These are phyloP conservation scores for Amphimallon solstitiale DNA, from an alignment of 2,888 invertebrate species.

Conservation along the genomic window DNA sequence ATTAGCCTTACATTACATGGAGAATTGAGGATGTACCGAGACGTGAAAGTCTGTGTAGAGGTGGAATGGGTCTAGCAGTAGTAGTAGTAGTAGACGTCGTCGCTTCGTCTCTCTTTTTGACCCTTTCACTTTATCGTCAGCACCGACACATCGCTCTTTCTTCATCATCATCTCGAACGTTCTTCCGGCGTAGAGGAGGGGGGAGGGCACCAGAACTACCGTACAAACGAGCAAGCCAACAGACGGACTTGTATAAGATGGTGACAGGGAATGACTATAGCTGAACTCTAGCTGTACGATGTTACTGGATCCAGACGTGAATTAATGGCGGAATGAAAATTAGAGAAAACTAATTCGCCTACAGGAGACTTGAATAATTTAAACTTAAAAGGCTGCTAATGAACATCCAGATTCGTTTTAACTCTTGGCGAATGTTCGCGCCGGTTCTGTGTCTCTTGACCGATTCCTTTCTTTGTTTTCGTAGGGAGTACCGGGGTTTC, in stretches of 20 bases:
- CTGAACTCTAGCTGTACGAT: slow-evolving; percentile 48
- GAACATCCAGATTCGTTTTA: slow-evolving; percentile 43
- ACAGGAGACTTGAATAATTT: slow-evolving; percentile 45
- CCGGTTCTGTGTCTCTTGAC: slow-evolving; percentile 25
- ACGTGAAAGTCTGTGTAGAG: slow-evolving; percentile 59
- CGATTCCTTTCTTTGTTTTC: slow-evolving; percentile 23
- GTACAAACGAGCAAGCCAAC: no score
- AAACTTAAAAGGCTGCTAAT: slow-evolving; percentile 46
- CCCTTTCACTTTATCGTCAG: no score
- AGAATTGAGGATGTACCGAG: slow-evolving; percentile 66
- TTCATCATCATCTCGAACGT: background rate
- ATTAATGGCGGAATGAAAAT: slow-evolving; percentile 57
- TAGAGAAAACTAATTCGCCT: slow-evolving; percentile 53
- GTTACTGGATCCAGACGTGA: slow-evolving; percentile 58
- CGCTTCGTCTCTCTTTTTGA: slow-evolving; percentile 46
- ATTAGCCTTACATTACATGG: slow-evolving; percentile 68
- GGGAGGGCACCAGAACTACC: no score
- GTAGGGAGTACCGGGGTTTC: background rate
- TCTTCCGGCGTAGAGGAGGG: background rate
- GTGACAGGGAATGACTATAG: slow-evolving; percentile 50
- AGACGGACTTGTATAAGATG: slow-evolving; percentile 52
- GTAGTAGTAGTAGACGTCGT: no score
- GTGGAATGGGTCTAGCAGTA: no score
- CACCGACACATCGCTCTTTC: background rate
- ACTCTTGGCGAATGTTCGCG: slow-evolving; percentile 32